These are phyloP conservation scores for Thryonomys swinderianus DNA, from an alignment of 2,113 vertebrate genomes.

Conservation along the genomic window DNA sequence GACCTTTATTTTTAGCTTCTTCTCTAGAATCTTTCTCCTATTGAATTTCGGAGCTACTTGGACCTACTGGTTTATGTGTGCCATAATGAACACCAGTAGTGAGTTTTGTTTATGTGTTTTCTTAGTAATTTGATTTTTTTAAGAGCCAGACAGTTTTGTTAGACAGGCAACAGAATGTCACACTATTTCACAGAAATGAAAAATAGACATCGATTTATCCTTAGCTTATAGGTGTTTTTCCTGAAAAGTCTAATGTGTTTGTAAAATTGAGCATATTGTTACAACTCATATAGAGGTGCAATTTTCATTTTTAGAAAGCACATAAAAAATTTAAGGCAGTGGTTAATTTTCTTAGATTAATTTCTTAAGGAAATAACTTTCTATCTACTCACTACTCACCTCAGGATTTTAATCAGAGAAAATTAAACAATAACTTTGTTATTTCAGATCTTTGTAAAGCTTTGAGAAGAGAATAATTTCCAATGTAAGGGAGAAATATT, in stretches of 20 bases:
- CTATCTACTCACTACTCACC: background rate
- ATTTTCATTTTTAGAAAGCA: conserved; percentile 56
- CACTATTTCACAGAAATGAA: background rate
- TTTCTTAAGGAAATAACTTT: conserved; percentile 14
- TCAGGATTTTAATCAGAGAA: conserved; percentile 19
- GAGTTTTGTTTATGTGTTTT: background rate
- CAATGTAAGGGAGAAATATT: background rate
- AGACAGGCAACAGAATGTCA: background rate
- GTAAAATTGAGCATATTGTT: conserved; percentile 40
- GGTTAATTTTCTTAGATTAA: conserved; percentile 48
- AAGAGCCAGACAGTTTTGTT: background rate
- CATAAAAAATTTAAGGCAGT: conserved; percentile 1
- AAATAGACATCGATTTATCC: background rate
- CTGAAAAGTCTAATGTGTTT: conserved; percentile 10
- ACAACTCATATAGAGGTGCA: background rate
- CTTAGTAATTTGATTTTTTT: background rate
- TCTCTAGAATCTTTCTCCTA: background rate
- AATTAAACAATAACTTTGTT: conserved; percentile 3
- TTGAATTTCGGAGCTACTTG: conserved; percentile 18
- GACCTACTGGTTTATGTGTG: background rate
- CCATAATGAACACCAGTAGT: background rate
- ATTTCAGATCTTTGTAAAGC: conserved; percentile 44
- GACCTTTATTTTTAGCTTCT: conserved; percentile 8
- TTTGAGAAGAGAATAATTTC: conserved; percentile 27
- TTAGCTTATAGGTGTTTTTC: background rate